Percentiles rank a stretch among this genome's conserved stretches.
Conservation (phyloP, 2,888 invertebrate genomes). For the Uloborus plumipes region DNA sequence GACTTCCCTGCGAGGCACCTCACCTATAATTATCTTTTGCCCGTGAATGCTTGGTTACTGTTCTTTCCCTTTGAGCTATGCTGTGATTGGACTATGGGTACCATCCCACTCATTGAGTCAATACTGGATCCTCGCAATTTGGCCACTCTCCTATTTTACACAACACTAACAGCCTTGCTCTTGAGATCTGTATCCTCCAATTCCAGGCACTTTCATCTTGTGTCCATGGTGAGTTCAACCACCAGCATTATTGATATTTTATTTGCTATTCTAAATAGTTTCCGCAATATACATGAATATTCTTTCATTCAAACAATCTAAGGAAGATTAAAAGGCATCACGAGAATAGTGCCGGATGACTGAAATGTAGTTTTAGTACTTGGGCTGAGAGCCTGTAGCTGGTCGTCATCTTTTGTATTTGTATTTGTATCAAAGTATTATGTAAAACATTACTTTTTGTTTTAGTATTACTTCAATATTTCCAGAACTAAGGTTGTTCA, state of each 20-base stretch:
- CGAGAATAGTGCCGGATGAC: too few relatives aligned
- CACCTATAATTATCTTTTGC: slow-evolving; percentile 92
- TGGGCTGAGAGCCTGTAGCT: too few relatives aligned
- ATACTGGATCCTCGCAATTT: slow-evolving; percentile 86
- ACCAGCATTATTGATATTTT: not conserved
- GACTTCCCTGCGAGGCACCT: slow-evolving; percentile 86
- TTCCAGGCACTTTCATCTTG: slow-evolving; percentile 77
- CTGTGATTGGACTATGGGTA: slow-evolving; percentile 99
- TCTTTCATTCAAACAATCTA: too few relatives aligned
- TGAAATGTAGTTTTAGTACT: too few relatives aligned
- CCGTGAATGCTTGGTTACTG: slow-evolving; percentile 90
- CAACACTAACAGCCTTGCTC: slow-evolving; percentile 71
- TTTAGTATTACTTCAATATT: too few relatives aligned
- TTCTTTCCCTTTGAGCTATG: slow-evolving; percentile 90
- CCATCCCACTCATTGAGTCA: slow-evolving; percentile 86
- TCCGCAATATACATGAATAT: too few relatives aligned
- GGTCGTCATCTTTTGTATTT: too few relatives aligned
- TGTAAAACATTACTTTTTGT: too few relatives aligned
- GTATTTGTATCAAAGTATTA: too few relatives aligned
- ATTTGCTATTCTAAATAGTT: too few relatives aligned
- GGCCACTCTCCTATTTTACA: slow-evolving; percentile 81
- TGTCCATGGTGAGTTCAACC: slow-evolving; percentile 78
- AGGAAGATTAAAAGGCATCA: too few relatives aligned
- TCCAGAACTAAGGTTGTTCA: too few relatives aligned
- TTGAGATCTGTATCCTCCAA: slow-evolving; percentile 66